Evolutionary conservation across 2,888 invertebrate genomes (phyloP), one percentile per base, ranked within the genome.

Genomic region (Trilocha varians): DNA sequence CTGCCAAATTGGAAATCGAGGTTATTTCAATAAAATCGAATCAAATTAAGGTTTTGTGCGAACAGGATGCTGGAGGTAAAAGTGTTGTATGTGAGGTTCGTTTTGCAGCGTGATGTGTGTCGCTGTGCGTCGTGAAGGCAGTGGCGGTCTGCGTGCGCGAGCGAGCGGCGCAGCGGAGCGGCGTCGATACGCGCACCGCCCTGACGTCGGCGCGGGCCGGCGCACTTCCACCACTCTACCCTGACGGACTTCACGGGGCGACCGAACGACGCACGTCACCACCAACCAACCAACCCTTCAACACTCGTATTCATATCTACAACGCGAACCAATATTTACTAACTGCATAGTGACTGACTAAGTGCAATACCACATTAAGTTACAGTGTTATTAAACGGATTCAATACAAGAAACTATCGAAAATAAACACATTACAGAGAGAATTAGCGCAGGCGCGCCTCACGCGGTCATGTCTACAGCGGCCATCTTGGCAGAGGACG

Each of bases 401-500:
- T 43, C 25, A 37, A 33, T 32, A 33, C 9, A 13, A 34, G 37
- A 37, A 40, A 36, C 44, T 44, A 46, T 79, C 79, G 82, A 82
- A 83, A 80, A 84, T 78, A 84, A 84, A 84, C 82, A 82, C 70
- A 72, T 69, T 70, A 65, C 66, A 68, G 62, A 67, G 69, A 59
- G 52, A 36, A 65, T 55, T 73, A 74, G 83, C 84, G 84, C 84
- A 84, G 72, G 83, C 84, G 84, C 83, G 73, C 59, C 58, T 55
- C 66, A 58, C 68, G 63, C 69, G 78, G 74, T 73, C 75, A 80
- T 76, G 78, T 79, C 71, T 78, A 78, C 59, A 76, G 76, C 84
- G 78, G 84, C 84, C 84, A 84, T 85, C 76, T 84, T 84, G 80
- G 73, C 62, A 57, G 80, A 78, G 70, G 76, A 79, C 79, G 74